Base-by-base conservation (phyloP, 2,797 vertebrate species). In the Crenichthys baileyi region DNA sequence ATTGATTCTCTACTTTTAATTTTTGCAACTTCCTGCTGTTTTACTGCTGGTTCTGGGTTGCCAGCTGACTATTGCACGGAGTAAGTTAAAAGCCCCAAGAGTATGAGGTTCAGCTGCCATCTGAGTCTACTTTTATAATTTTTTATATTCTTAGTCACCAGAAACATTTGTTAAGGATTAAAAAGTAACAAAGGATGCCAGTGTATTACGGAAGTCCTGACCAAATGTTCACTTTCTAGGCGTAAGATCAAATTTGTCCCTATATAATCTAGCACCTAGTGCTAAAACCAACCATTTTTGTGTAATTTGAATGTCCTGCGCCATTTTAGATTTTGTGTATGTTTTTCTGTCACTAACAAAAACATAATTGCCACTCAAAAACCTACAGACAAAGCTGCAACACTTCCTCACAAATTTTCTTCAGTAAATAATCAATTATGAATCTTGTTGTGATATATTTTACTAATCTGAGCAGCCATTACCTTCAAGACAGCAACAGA, bases 401-500 rank as follows among this genome's bases (percentile, higher is more conserved):
- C 36, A 22, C 16, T 22, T 51, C 46, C 31, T 44, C 70, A 44
- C 31, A 11, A 36, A 70, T 36, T 12, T 26, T 63, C 58, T 63
- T 73, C 51, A 58, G 39, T 26, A 76, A 73, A 13, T 51, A 15
- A 8, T 26, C 29, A 46, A 76, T 67, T 44, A 36, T 12, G 15
- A 29, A 72, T 51, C 65, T 72, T 36, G 56, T 31, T 56, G 61
- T 50, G 51, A 55, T 82, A 79, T 86, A 41, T 70, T 79, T 24
- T 15, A 76, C 77, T 36, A 80, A 79, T 67, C 26, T 73, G 77
- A 83, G 72, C 39, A 77, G 55, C 46, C 68, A 56, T 73, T 36
- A 81, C 50, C 24, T 68, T 36, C 48, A 76, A 31, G 80, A 60
- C 20, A 76, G 78, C 50, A 82, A 84, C 79, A 81, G 18, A 83